These are phyloP conservation scores for Neodontobutis hainanensis DNA, from an alignment of 2,113 vertebrate genomes.

Conservation along the genomic window DNA sequence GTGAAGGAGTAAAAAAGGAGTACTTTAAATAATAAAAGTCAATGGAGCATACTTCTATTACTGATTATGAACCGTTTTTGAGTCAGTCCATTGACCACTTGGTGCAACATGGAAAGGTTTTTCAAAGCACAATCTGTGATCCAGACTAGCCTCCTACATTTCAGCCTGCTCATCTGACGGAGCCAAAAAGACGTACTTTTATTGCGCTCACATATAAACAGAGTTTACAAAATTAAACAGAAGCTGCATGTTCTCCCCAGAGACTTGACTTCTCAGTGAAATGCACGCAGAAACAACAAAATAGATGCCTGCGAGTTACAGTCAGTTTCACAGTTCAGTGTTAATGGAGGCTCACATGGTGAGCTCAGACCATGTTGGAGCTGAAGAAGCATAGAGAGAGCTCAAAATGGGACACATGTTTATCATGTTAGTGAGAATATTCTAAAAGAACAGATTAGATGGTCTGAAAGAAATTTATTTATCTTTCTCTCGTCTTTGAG, in stretches of 20 bases:
- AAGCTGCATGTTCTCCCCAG: slow-evolving; percentile 49
- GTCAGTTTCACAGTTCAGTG: slow-evolving; percentile 38
- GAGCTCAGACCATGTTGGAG: slow-evolving; percentile 36
- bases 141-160: slow-evolving; percentile 54
- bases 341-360: slow-evolving; percentile 60
- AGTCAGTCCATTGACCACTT: slow-evolving; percentile 36
- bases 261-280: slow-evolving; percentile 46
- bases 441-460: slow-evolving; percentile 13
- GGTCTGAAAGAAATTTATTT: slow-evolving; percentile 6
- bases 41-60: background rate
- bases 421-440: slow-evolving; percentile 13
- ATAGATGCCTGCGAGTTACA: slow-evolving; percentile 50
- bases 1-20: background rate
- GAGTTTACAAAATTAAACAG: slow-evolving; percentile 56
- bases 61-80: slow-evolving; percentile 17
- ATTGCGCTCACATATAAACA: slow-evolving; percentile 49
- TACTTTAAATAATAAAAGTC: background rate
- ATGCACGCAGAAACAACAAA: slow-evolving; percentile 49
- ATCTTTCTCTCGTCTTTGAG: too few relatives aligned
- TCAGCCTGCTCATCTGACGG: slow-evolving; percentile 30
- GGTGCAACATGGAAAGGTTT: slow-evolving; percentile 30
- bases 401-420: slow-evolving; percentile 10
- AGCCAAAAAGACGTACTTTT: slow-evolving; percentile 31
- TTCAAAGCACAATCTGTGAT: slow-evolving; percentile 43
- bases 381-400: slow-evolving; percentile 23